phyloP scores from a whole-genome alignment of 1,140 invertebrate genomes.

The Drosophila sp. region DNA sequence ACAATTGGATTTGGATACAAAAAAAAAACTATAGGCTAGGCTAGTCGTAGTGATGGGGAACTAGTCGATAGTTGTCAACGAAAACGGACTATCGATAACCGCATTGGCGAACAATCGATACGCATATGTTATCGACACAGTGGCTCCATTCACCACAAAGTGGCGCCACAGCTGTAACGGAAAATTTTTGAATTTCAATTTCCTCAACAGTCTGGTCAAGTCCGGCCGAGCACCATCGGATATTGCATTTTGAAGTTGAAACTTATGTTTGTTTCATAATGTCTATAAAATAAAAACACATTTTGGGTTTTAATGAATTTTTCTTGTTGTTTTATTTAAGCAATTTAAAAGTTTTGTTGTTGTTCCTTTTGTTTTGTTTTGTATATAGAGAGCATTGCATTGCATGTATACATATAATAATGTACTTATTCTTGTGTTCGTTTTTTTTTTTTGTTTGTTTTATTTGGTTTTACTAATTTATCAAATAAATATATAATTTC shows the following conservation, averaged over 20 bases:
- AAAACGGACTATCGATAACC: neutral
- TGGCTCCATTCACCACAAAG: neutral
- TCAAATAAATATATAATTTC: constrained; percentile 73
- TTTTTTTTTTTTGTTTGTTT: constrained; percentile 22
- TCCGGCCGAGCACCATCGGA: too few relatives aligned
- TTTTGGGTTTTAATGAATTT: constrained; percentile 31
- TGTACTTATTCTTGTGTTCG: constrained; percentile 45
- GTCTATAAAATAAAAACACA: neutral
- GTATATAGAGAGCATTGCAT: constrained; percentile 69
- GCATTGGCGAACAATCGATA: neutral
- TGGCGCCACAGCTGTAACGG: neutral
- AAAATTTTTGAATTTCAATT: neutral
- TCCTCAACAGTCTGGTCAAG: too few relatives aligned
- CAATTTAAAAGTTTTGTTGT: constrained; percentile 72
- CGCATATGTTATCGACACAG: neutral
- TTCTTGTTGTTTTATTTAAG: constrained; percentile 66
- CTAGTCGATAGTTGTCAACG: constrained; percentile 9
- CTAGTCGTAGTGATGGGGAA: constrained; percentile 24
- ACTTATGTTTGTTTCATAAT: too few relatives aligned
- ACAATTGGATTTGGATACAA: constrained; percentile 70
- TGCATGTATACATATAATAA: constrained; percentile 62
- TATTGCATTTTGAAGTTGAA: too few relatives aligned
- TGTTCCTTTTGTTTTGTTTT: constrained; percentile 39
- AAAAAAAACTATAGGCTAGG: constrained; percentile 63
- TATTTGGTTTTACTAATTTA: constrained; percentile 60